phyloP scores from a whole-genome alignment of 2,113 vertebrate genomes.

The Heteronetta atricapilla region DNA sequence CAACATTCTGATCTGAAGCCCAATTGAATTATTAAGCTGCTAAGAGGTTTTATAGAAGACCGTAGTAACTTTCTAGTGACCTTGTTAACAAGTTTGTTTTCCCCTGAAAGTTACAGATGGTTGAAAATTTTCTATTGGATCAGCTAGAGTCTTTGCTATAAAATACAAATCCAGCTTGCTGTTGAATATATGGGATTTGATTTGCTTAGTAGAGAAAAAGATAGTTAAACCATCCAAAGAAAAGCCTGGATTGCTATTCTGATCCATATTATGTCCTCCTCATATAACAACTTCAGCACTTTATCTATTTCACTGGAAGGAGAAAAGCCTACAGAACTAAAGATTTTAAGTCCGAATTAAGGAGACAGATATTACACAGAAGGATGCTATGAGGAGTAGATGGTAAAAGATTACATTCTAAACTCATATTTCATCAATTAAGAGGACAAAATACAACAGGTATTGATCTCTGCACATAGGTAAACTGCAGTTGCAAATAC shows the following conservation, averaged over 20 bases:
- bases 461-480: background rate
- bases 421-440: slow-evolving; percentile 21
- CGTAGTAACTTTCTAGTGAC: slow-evolving; percentile 25
- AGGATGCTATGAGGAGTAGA: slow-evolving; percentile 18
- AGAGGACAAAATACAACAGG: background rate
- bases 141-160: background rate
- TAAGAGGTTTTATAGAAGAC: background rate
- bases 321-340: background rate
- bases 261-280: background rate
- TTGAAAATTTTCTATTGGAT: background rate
- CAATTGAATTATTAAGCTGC: background rate
- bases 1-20: background rate
- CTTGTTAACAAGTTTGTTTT: slow-evolving; percentile 42
- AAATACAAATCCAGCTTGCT: background rate
- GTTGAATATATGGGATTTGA: background rate
- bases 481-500: slow-evolving; percentile 13
- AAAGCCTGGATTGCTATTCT: slow-evolving; percentile 3
- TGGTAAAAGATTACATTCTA: slow-evolving; percentile 21
- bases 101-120: background rate
- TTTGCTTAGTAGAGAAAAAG: background rate
- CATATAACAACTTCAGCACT: background rate
- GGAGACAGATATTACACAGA: background rate
- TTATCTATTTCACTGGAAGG: background rate
- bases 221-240: background rate
- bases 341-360: slow-evolving; percentile 34